Evolutionary conservation across 2,797 vertebrate genomes (phyloP).

Genomic region (Rhinichthys osculus): DNA sequence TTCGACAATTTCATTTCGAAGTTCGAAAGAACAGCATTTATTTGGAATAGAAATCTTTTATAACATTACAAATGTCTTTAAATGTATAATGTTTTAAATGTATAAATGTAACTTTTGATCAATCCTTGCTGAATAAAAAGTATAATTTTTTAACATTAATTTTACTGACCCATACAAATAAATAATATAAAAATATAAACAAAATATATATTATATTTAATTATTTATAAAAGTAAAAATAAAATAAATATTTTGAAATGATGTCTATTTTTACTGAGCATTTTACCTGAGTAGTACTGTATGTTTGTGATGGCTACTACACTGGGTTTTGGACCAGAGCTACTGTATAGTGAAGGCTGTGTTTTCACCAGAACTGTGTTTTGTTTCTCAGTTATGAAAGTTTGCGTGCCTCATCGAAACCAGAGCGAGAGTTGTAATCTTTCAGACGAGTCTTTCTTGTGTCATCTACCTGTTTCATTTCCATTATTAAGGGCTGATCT

Average conservation of each 20-base stretch:
- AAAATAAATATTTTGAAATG: too few species aligned
- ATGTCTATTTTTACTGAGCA: background rate
- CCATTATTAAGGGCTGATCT: constrained; percentile 71
- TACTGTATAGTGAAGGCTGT: background rate
- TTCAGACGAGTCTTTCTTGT: constrained; percentile 49
- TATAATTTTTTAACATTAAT: too few species aligned
- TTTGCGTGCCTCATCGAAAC: background rate
- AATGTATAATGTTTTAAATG: too few species aligned
- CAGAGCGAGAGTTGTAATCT: constrained; percentile 45
- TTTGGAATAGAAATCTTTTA: too few species aligned
- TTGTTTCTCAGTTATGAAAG: constrained; percentile 16
- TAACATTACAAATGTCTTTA: too few species aligned
- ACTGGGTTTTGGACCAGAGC: background rate
- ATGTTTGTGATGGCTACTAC: background rate
- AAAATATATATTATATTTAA: too few species aligned
- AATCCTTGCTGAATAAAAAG: too few species aligned
- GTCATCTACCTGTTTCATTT: constrained; percentile 62
- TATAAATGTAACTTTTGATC: too few species aligned
- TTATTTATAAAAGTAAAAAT: background rate
- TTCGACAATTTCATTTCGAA: too few species aligned
- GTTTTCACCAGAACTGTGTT: constrained; percentile 11
- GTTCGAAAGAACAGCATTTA: too few species aligned
- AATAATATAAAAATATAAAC: too few species aligned
- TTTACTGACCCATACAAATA: too few species aligned
- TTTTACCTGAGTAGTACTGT: background rate